phyloP scores from a whole-genome alignment of 2,888 invertebrate genomes.

The Dasypogon diadema region DNA sequence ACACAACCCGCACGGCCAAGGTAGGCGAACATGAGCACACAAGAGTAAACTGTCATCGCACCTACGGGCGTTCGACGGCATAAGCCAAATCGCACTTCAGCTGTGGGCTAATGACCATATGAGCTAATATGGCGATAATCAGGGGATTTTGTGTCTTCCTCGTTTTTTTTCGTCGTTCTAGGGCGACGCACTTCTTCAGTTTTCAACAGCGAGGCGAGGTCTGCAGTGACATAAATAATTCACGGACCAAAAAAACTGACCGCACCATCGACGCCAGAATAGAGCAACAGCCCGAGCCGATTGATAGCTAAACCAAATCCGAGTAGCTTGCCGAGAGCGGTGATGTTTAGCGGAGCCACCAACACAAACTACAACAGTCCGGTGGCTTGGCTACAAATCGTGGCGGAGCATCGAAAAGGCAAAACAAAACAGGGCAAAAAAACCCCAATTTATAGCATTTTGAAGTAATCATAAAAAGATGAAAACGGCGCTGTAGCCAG shows the following conservation, averaged over 20 bases:
- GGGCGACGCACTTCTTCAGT: too few species aligned
- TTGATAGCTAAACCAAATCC: neutral
- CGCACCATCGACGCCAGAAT: neutral
- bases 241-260: too few species aligned
- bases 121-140: too few species aligned
- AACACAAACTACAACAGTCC: neutral
- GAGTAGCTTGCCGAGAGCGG: neutral
- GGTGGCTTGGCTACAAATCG: neutral
- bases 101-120: too few species aligned
- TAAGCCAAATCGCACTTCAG: conserved; percentile 21
- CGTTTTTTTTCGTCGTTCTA: too few species aligned
- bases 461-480: conserved; percentile 10
- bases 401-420: neutral
- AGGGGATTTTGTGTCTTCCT: too few species aligned
- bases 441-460: conserved; percentile 37
- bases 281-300: conserved; percentile 13
- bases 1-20: neutral
- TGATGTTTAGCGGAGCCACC: neutral
- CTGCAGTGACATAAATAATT: too few species aligned
- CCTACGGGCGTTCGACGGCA: conserved; percentile 33
- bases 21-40: neutral
- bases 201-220: too few species aligned
- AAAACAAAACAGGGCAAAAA: neutral
- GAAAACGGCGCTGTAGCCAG: neutral
- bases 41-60: conserved; percentile 37